Base-by-base conservation (phyloP, 2,797 vertebrate genomes). In the Diglossa cyanea region DNA sequence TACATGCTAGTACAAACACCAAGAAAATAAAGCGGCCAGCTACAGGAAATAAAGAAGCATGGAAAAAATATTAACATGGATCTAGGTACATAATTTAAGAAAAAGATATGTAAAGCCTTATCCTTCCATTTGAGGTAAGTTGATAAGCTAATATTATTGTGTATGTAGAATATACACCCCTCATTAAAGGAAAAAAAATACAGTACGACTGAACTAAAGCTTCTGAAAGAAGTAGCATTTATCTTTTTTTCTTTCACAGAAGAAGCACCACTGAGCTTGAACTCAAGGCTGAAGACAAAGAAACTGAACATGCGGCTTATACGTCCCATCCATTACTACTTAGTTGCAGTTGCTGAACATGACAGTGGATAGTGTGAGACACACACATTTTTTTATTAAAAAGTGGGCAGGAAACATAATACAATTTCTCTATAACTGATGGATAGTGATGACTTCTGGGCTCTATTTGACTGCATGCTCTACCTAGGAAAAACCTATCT, bases 1-100 rank as follows among this genome's bases (percentile, higher is more conserved):
- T 30, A 33, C 31, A 71, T 7, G 4, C 51, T 63, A 71, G 51
- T 37, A 76, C 33, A 47, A 63, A 77, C 15, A 10, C 25, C 33
- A 37, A 53, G 77, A 95, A 94, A 80, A 92, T 66, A 90, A 82
- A 78, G 60, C 72, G 86, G 71, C 44, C 77, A 90, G 80, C 65
- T 91, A 58, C 17, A 73, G 23, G 30, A 94, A 60, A 84, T 30
- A 86, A 10, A 75, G 30, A 86, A 37, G 55, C 26, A 33, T 20
- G 65, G 70, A 90, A 75, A 93, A 67, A 83, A 87, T n/a, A 72
- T 20, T 60, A 60, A 39, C 26, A 30, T 28, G 83, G 26, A 60
- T 42, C 33, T 68, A 95, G 63, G 37, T 71, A 74, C 45, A 71
- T 25, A 86, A 35, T 39, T 94, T 87, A 83, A 78, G 83, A 77